Evolutionary conservation across 2,797 vertebrate genomes (phyloP).

Genomic region (Anisognathus igniventris): DNA sequence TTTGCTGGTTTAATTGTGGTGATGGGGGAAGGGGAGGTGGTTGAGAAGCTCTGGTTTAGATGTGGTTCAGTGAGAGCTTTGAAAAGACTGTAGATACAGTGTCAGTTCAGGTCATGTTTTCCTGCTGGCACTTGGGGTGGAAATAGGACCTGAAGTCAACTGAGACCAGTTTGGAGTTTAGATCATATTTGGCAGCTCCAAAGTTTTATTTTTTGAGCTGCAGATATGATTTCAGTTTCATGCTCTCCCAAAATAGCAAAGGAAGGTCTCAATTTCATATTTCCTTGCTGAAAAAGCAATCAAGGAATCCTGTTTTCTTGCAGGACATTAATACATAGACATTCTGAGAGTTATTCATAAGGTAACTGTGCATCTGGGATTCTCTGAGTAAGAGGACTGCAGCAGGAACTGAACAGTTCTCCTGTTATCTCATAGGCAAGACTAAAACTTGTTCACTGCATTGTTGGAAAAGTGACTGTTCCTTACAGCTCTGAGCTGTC

Average conservation of each 20-base stretch:
- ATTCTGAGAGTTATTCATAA: background rate
- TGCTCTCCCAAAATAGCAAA: conserved; percentile 16
- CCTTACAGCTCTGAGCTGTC: background rate
- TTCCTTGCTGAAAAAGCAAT: conserved; percentile 24
- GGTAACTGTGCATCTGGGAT: background rate
- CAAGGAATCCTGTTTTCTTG: background rate
- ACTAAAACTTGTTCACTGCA: background rate
- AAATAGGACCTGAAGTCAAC: conserved; percentile 38
- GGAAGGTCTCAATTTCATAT: conserved; percentile 20
- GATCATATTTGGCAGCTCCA: conserved; percentile 19
- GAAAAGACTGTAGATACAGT: background rate
- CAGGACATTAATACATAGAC: background rate
- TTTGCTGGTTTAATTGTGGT: background rate
- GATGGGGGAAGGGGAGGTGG: background rate
- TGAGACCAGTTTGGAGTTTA: conserved; percentile 2
- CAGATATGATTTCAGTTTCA: conserved; percentile 57
- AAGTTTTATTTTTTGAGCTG: conserved; percentile 53
- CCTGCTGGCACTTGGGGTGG: background rate
- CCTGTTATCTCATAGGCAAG: rapidly evolving
- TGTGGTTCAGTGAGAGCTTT: background rate
- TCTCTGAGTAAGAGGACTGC: conserved; percentile 3
- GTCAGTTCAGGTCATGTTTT: conserved; percentile 18
- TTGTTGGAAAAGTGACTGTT: background rate
- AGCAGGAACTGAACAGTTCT: background rate
- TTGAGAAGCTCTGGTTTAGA: conserved; percentile 10